Conservation (phyloP, 2,113 vertebrate genomes). For the Serinus canaria region DNA sequence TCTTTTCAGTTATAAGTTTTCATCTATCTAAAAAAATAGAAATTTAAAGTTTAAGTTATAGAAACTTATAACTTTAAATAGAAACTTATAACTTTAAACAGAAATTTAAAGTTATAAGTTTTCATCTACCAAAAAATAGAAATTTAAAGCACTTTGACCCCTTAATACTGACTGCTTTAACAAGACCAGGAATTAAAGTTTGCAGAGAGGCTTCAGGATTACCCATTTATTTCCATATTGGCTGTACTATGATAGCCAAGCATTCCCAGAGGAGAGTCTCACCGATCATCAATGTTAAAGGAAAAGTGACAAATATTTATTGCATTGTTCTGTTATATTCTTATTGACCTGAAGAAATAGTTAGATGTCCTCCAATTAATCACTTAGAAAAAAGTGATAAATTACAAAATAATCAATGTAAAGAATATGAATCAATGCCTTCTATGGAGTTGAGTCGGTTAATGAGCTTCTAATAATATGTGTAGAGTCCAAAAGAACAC, state of each 20-base stretch:
- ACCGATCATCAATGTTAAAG: neutral
- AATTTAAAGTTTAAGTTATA: too few relatives aligned
- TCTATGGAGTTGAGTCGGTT: neutral
- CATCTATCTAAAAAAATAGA: neutral
- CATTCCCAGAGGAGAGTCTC: neutral
- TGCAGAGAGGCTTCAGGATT: neutral
- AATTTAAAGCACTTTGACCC: neutral
- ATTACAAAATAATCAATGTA: neutral
- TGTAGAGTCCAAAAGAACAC: neutral
- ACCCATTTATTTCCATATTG: neutral
- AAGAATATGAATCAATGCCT: neutral
- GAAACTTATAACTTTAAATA: too few relatives aligned
- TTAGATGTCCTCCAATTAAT: neutral
- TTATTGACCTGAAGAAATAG: neutral
- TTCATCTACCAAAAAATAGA: neutral
- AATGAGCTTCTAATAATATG: neutral
- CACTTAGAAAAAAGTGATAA: neutral
- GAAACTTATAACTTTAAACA: too few relatives aligned
- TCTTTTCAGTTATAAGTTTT: neutral
- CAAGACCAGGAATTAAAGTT: neutral
- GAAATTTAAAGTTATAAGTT: neutral
- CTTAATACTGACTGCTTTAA: neutral
- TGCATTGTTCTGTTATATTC: neutral
- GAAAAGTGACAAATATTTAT: neutral
- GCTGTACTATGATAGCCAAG: neutral